Evolutionary conservation across 2,888 invertebrate species (phyloP), one percentile per base, ranked within the genome.

Genomic region (Amphipyra berbera): DNA sequence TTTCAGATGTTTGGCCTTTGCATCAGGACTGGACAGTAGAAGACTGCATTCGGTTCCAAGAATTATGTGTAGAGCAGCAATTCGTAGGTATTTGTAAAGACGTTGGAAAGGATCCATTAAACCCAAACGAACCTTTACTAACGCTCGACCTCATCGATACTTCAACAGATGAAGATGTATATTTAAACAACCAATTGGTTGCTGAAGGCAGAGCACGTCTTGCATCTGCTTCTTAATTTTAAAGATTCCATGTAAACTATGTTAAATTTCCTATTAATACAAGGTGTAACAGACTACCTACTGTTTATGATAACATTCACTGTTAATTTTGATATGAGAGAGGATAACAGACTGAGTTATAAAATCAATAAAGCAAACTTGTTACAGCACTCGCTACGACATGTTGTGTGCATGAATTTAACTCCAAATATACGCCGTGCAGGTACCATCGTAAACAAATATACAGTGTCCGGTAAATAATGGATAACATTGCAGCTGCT

Each of bases 71-170:
- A 38, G 96, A 96, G 38, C 96, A 96, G 78, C 94, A 96, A 54
- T 97, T 98, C 71, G 97, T 97, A 12, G 97, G 97, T 0, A 87
- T 96, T 49, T 95, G 98, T 53, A 95, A 95, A 68, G 95, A 96
- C 15, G 95, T 96, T 8, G 95, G 95, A 60, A 93, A 93, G 45
- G 97, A 97, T 79, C 95, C 96, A 15, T 83, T 96, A 33, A 96
- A 96, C 69, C 95, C 96, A 6, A 95, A 89, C 8, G 96, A 96
- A 63, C 95, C 95, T 0, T 90, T 97, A 35, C 88, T 98, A 30
- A 96, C 96, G 27, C 88, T 98, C 59, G 95, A 96, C 78, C 94
- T 98, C 41, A 96, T 97, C 58, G 97, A 98, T 82, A 97, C 97
- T 0, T 95, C 96, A 37, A 96, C 96, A 0, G 94, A 95, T 6